Evolutionary conservation across 2,888 invertebrate species (phyloP).

Genomic region (Hofmannophila pseudospretella): DNA sequence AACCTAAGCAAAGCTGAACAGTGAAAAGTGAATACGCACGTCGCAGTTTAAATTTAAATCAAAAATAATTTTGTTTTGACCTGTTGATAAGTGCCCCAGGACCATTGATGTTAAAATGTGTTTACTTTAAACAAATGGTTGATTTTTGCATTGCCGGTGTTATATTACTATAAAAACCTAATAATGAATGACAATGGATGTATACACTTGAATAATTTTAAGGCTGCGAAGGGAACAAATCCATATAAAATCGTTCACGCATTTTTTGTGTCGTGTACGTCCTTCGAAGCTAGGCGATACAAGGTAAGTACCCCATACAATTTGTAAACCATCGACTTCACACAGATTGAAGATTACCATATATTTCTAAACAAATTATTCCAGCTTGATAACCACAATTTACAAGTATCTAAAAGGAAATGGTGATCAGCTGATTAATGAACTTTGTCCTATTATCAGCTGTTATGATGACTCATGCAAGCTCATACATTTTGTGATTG

Average conservation of each 20-base stretch:
- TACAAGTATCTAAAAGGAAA: no score
- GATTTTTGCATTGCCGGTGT: not conserved
- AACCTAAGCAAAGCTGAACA: no score
- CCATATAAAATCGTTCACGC: conserved; percentile 89
- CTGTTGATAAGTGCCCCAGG: no score
- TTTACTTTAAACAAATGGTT: not conserved
- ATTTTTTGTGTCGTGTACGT: conserved; percentile 90
- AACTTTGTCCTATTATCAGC: conserved; percentile 66
- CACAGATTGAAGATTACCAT: no score
- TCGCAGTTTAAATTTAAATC: no score
- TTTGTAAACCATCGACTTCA: no score
- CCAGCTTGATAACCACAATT: no score
- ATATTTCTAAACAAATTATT: no score
- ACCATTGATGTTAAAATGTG: no score
- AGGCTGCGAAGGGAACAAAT: conserved; percentile 85
- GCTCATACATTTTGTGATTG: conserved; percentile 1
- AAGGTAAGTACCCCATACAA: conserved; percentile 79
- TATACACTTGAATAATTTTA: conserved; percentile 87
- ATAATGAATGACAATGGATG: conserved; percentile 85
- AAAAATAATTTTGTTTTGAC: no score
- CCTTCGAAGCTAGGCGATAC: conserved; percentile 86
- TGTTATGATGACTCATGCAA: conserved; percentile 46
- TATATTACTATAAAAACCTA: conserved; percentile 33
- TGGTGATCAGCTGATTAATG: conserved; percentile 66
- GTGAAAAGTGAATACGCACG: no score